Base-by-base conservation (phyloP, 2,113 vertebrate species). In the Tenebrosternarchus preto region DNA sequence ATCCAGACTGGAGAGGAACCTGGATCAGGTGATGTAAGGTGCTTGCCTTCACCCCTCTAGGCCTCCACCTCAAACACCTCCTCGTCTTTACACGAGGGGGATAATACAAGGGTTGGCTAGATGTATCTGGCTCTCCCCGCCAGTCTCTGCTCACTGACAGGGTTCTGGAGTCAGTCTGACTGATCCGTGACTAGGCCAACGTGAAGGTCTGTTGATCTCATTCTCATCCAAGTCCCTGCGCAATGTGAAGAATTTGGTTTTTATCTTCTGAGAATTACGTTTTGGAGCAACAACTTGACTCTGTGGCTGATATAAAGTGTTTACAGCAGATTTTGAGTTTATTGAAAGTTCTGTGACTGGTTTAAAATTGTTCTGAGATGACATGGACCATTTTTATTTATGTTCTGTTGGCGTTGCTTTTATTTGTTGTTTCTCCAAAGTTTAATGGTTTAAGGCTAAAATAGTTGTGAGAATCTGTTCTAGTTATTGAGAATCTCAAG, bases 1-100 rank as follows among this genome's bases (percentile, higher is more conserved):
- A 84, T 78, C 59, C 57, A 20, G 31, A n/a, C 71, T 81, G 79
- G 66, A 78, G 83, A 78, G 63, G 43, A 79, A 74, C 63, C 75
- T 84, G 78, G 67, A 53, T 57, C 31, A 59, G 36, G 31, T 74
- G 69, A 70, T 81, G 81, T 74, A 69, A 66, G 74, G 83, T 73
- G 68, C 83, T 72, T 77, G 82, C 43, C 43, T 19, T 24, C 78
- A 12, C 4, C 19, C 24, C 73, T 12, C 43, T 1, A 12, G 43
- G 43, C 33, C 16, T 19, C 74, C 36, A 16, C 73, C 24, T 15
- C 12, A 2, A 11, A 16, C 5, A n/a, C 59, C 7, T 60, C 20
- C 25, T 77, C n/a, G 72, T 83, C 67, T 70, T 12, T 33, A 77
- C 69, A 46, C 60, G 56, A 76, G 24, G 69, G 33, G 60, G 50